phyloP scores from a whole-genome alignment of 2,113 vertebrate genomes.

The Mionectes macconnelli region DNA sequence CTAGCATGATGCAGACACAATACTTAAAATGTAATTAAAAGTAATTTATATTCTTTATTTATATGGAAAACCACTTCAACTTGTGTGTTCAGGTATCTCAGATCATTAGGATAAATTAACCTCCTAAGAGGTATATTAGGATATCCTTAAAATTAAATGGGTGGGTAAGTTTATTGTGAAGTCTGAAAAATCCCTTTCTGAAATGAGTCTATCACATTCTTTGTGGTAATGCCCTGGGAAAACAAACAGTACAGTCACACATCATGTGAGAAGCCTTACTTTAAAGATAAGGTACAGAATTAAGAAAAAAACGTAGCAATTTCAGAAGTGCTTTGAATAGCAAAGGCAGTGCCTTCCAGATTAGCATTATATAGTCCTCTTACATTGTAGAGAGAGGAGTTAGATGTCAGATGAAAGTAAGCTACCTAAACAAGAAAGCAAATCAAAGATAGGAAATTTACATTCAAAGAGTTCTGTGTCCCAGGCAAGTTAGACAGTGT shows the following conservation, averaged over 20 bases:
- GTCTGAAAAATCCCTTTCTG: not conserved
- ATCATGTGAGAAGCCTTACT: not conserved
- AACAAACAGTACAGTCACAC: not conserved
- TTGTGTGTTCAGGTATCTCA: not conserved
- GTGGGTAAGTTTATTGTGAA: not conserved
- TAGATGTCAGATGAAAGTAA: conserved; percentile 62
- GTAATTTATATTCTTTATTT: not conserved
- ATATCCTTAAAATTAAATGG: not conserved
- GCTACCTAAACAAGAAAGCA: conserved; percentile 61
- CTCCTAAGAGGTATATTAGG: not conserved
- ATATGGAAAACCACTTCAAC: not conserved
- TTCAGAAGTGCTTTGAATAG: conserved; percentile 20
- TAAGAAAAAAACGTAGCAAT: not conserved
- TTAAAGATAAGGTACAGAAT: not conserved
- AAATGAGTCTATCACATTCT: not conserved
- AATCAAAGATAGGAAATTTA: conserved; percentile 61
- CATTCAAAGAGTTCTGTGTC: conserved; percentile 60
- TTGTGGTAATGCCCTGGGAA: not conserved
- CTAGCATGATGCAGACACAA: not conserved
- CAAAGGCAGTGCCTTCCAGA: not conserved
- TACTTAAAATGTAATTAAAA: not conserved
- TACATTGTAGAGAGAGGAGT: not conserved
- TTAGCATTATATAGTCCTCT: conserved; percentile 21
- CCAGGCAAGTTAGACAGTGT: conserved; percentile 58
- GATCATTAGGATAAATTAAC: not conserved